Evolutionary conservation across 2,113 vertebrate species (phyloP).

Genomic region (Meleagris gallopavo): DNA sequence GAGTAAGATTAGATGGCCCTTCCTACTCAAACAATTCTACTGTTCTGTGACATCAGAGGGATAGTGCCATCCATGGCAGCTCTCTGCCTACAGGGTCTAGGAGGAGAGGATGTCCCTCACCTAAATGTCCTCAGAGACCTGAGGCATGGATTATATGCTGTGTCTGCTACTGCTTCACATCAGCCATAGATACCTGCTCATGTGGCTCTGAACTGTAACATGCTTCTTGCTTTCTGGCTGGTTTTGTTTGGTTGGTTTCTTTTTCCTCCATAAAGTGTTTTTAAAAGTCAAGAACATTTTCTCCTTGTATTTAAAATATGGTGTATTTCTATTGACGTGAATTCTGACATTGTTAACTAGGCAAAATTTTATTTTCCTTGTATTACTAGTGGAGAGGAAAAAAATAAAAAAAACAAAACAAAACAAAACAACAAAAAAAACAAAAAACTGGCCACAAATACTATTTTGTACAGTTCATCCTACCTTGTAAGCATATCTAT

Average conservation of each 20-base stretch:
- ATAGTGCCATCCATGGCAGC: neutral
- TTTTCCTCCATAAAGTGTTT: neutral
- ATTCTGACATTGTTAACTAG: neutral
- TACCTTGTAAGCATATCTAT: neutral
- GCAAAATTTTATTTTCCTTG: neutral
- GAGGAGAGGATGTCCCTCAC: neutral
- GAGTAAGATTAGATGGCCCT: too few species aligned
- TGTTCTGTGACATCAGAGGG: too few species aligned
- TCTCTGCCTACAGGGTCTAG: neutral
- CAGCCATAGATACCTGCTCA: neutral
- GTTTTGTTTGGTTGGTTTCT: neutral
- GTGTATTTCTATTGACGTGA: neutral
- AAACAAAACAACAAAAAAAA: too few species aligned
- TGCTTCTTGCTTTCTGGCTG: neutral
- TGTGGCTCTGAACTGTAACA: neutral
- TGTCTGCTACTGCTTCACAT: neutral
- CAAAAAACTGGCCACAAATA: neutral
- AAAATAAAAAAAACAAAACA: neutral
- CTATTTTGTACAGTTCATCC: neutral
- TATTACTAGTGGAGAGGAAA: neutral
- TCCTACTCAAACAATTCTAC: too few species aligned
- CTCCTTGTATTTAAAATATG: neutral
- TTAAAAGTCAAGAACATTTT: neutral
- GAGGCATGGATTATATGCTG: neutral
- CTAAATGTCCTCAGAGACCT: neutral